A percentile compares a stretch with the other conserved stretches of the same genome.
Conservation (phyloP, 2,797 vertebrate species). For the Gobionotothen gibberifrons region DNA sequence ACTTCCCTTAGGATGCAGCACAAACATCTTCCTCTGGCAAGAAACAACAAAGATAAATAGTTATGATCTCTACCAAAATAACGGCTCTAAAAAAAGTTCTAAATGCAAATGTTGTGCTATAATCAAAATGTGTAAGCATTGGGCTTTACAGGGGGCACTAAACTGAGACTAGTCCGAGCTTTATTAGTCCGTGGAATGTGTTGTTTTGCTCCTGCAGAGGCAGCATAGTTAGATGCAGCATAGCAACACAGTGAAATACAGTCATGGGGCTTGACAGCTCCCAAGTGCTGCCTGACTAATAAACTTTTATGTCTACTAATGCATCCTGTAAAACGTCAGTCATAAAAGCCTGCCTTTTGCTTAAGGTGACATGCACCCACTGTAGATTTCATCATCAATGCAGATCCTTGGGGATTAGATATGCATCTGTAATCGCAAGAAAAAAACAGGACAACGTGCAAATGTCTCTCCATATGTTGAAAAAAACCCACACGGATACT, state of each 20-base stretch:
- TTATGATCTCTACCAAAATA: conserved; percentile 26
- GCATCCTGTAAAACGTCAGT: conserved; percentile 74
- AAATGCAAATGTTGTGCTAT: conserved; percentile 23
- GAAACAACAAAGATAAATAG: conserved; percentile 31
- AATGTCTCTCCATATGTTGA: conserved; percentile 2
- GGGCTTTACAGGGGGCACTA: conserved; percentile 7
- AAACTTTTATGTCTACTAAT: conserved; percentile 80
- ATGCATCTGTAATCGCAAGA: conserved; percentile 20
- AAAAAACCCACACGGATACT: conserved; percentile 11
- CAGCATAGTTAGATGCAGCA: conserved; percentile 11
- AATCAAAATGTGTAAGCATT: neutral
- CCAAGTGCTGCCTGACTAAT: conserved; percentile 67
- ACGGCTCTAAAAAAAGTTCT: conserved; percentile 10
- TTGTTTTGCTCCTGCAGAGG: conserved; percentile 31
- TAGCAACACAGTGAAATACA: conserved; percentile 53
- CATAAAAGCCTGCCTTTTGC: conserved; percentile 67
- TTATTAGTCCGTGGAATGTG: conserved; percentile 34
- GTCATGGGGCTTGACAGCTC: conserved; percentile 55
- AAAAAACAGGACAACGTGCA: neutral
- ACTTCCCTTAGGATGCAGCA: conserved; percentile 16
- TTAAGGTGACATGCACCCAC: conserved; percentile 64
- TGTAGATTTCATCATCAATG: conserved; percentile 57
- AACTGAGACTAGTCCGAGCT: conserved; percentile 11
- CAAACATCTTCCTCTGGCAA: conserved; percentile 33
- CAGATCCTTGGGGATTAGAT: conserved; percentile 9